These are phyloP conservation scores for Bettongia penicillata DNA, from an alignment of 2,113 vertebrate genomes.

Conservation along the genomic window DNA sequence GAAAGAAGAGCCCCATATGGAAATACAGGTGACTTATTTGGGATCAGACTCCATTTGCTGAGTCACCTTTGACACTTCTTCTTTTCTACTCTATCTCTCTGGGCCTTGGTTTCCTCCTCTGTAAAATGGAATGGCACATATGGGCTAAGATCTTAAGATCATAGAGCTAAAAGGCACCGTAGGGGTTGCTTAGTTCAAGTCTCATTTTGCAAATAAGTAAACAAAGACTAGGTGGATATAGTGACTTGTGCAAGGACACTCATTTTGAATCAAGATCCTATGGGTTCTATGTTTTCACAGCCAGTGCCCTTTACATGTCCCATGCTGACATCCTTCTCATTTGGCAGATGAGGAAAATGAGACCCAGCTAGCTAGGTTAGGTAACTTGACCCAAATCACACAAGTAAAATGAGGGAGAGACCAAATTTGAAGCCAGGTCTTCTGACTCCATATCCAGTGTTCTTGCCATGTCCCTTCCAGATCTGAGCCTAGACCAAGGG, in stretches of 20 bases:
- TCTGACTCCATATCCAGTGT: neutral
- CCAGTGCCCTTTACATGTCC: neutral
- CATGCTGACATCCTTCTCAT: neutral
- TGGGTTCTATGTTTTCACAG: neutral
- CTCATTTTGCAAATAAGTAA: neutral
- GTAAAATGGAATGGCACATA: neutral
- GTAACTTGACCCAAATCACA: neutral
- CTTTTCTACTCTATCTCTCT: neutral
- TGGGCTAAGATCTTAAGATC: neutral
- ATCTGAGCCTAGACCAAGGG: neutral
- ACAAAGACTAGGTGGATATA: neutral
- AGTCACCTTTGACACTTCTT: neutral
- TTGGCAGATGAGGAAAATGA: neutral
- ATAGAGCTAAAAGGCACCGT: neutral
- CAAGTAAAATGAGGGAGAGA: neutral
- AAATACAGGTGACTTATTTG: neutral
- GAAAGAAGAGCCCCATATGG: neutral
- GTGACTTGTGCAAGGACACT: neutral
- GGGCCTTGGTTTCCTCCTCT: neutral
- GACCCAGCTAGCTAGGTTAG: neutral
- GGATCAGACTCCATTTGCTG: neutral
- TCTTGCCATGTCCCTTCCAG: neutral
- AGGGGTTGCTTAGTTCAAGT: neutral
- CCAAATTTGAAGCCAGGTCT: neutral
- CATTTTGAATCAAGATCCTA: neutral